A percentile compares a stretch with the other conserved stretches of the same genome.
These are phyloP conservation scores for Xenus cinereus DNA, from an alignment of 2,113 vertebrate species.

Conservation along the genomic window DNA sequence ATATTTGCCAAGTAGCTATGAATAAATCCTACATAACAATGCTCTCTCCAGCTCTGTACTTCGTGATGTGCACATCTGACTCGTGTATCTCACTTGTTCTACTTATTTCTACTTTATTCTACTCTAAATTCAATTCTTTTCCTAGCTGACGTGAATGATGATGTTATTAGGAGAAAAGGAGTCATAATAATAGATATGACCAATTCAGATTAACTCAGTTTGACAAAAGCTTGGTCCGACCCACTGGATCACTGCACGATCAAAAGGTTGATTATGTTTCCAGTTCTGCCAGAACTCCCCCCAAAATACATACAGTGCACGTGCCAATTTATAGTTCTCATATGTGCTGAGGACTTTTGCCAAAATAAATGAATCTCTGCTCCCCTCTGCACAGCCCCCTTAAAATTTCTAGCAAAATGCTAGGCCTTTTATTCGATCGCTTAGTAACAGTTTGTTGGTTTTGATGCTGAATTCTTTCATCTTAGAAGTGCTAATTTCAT, in stretches of 20 bases:
- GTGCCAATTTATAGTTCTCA: not conserved
- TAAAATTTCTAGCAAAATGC: not conserved
- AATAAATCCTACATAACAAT: not conserved
- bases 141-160: not conserved
- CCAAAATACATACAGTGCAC: not conserved
- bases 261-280: not conserved
- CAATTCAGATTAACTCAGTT: not conserved
- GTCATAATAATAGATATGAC: accelerated
- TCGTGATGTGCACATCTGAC: not conserved
- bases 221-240: not conserved
- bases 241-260: no score
- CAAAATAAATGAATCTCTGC: not conserved
- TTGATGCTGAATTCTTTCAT: not conserved
- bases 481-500: not conserved
- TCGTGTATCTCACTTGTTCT: not conserved
- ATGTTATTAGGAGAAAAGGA: not conserved
- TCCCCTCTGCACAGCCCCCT: accelerated
- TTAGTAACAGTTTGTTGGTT: not conserved
- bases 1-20: not conserved
- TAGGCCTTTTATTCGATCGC: accelerated
- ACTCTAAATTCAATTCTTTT: not conserved
- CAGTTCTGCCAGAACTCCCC: not conserved
- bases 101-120: not conserved
- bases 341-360: not conserved
- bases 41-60: not conserved